Conservation (phyloP, 2,888 invertebrate genomes). For the Drosophila picticornis region DNA sequence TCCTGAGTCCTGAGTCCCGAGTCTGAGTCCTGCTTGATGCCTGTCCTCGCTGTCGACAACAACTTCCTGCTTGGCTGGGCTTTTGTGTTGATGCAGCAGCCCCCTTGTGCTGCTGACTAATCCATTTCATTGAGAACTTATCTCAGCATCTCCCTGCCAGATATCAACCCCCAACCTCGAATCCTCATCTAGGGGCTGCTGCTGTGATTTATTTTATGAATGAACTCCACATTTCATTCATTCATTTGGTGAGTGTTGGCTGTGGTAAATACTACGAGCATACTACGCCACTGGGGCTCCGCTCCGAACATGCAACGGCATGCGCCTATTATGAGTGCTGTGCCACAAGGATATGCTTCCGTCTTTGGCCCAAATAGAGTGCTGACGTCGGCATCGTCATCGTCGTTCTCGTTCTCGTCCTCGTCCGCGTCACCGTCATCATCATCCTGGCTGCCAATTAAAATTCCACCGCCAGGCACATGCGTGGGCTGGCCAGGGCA, state of each 20-base stretch:
- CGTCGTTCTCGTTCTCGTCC: constrained; percentile 31
- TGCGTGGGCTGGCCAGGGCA: constrained; percentile 16
- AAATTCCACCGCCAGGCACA: constrained; percentile 79
- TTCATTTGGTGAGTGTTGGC: constrained; percentile 33
- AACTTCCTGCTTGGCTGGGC: constrained; percentile 56
- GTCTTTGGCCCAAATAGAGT: constrained; percentile 62
- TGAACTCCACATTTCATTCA: constrained; percentile 76
- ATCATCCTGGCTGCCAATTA: constrained; percentile 75
- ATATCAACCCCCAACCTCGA: not conserved
- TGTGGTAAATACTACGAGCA: constrained; percentile 65
- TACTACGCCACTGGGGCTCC: constrained; percentile 28
- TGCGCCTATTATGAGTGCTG: constrained; percentile 57
- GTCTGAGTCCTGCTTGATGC: constrained; percentile 11
- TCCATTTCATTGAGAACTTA: constrained; percentile 74
- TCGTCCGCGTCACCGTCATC: constrained; percentile 5
- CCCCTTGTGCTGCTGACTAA: constrained; percentile 68
- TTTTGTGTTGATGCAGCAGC: constrained; percentile 33
- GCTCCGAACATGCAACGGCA: constrained; percentile 60
- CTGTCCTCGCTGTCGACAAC: constrained; percentile 29
- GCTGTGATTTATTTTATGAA: constrained; percentile 74
- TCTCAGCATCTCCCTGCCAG: constrained; percentile 34
- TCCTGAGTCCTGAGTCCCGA: not conserved
- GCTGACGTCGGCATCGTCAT: constrained; percentile 40
- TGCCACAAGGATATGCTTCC: constrained; percentile 71
- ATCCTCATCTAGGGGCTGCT: constrained; percentile 6